Evolutionary conservation across 37 sponge, comb jelly and placozoan species (phyloP).

Genomic region (Beroe ovata): DNA sequence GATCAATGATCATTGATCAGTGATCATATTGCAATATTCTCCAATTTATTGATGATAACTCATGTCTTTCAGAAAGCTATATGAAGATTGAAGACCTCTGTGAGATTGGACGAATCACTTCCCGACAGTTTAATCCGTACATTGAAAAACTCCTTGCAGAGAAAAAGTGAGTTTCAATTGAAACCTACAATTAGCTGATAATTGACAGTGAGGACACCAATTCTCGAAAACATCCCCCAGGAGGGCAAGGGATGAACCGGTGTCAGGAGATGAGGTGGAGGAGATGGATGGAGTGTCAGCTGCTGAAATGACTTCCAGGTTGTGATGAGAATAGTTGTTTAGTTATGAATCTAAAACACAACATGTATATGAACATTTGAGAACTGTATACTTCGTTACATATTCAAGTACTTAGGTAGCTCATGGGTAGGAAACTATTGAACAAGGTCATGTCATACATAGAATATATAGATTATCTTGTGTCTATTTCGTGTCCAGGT

Average conservation of each 20-base stretch:
- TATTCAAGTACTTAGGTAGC: too few species aligned
- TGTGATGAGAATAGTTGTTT: background rate
- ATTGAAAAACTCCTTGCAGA: constrained; percentile 58
- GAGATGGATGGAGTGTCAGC: constrained; percentile 65
- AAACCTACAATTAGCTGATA: background rate
- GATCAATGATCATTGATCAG: too few species aligned
- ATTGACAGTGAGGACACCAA: background rate
- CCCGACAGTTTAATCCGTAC: constrained; percentile 33
- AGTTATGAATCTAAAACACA: too few species aligned
- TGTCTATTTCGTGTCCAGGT: background rate
- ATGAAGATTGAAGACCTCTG: constrained; percentile 54
- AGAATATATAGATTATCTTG: too few species aligned
- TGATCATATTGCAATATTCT: too few species aligned
- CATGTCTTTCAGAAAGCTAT: constrained; percentile 33
- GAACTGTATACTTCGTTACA: too few species aligned
- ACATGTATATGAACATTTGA: too few species aligned
- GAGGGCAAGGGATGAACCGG: background rate
- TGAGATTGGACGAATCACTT: constrained; percentile 53
- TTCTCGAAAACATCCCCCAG: background rate
- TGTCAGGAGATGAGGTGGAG: constrained; percentile 22
- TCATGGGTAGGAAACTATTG: too few species aligned
- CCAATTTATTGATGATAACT: too few species aligned
- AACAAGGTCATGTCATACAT: too few species aligned
- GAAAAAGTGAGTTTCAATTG: background rate
- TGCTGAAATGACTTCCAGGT: constrained; percentile 30